Evolutionary conservation across 1,140 invertebrate species (phyloP), one percentile per base, ranked within the genome.

Genomic region (Procambarus clarkii): DNA sequence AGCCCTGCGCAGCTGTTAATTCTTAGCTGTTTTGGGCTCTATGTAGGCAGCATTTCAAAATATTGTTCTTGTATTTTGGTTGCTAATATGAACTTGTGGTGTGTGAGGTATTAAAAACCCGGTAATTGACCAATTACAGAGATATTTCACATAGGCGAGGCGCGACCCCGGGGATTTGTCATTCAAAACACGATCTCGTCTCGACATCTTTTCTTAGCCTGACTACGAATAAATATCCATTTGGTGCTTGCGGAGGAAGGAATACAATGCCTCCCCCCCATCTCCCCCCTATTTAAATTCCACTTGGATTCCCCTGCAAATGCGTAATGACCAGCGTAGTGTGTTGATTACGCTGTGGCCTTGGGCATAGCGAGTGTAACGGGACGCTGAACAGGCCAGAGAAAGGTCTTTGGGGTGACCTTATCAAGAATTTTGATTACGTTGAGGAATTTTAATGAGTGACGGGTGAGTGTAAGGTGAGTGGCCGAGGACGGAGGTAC

Each of bases 341-440:
- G 34, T 44, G 60, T 34, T 71, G 78, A n/a, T 71, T 18, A 60
- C 34, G 9, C 45, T 80, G 46, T 24, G 45, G 46, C 78, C 58
- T 88, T 71, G 78, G 78, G 64, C 4, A 21, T 54, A 24, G 13
- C 21, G 45, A 44, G 34, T n/a, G n/a, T 44, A 58, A 21, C 48
- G 84, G 74, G 45, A 69, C 11, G 44, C 13, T 15, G 84, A 50
- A 46, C 46, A n/a, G 9, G 45, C 48, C 13, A 9, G 45, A 24
- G 44, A 45, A n/a, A 34, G 46, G 60, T 48, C 78, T 76, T 80
- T 71, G 77, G 8, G 78, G 46, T 88, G 86, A 81, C 86, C 86
- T 81, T 69, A 88, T 78, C 45, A 64, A 76, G 86, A 88, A 88
- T 88, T 88, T 88, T 88, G 77, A 88, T 88, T 88, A 88, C 86